Percentiles rank a stretch among this genome's conserved stretches.
Evolutionary conservation across 2,113 vertebrate species (phyloP).

Genomic region (Piaya cayana): DNA sequence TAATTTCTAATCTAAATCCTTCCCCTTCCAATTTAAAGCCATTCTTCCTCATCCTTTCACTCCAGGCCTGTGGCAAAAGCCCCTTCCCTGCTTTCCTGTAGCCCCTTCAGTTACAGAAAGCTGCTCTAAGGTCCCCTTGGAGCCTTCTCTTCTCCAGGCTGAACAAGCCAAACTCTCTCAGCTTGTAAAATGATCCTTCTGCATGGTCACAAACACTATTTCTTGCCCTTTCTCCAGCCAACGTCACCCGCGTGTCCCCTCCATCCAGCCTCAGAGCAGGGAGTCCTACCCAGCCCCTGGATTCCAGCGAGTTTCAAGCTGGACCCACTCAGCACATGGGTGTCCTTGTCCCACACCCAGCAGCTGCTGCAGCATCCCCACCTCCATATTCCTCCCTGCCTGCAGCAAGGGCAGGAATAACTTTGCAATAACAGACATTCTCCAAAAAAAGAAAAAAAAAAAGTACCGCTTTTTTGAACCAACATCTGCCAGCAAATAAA

Average conservation of each 20-base stretch:
- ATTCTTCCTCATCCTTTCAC: too few relatives aligned
- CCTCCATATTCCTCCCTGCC: background rate
- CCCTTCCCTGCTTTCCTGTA: too few relatives aligned
- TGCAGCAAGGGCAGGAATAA: background rate
- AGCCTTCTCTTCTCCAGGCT: too few relatives aligned
- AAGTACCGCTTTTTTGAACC: background rate
- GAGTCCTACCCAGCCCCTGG: background rate
- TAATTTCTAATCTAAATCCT: too few relatives aligned
- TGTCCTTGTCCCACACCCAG: too few relatives aligned
- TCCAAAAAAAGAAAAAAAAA: background rate
- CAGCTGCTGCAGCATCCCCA: fast-evolving
- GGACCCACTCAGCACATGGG: background rate
- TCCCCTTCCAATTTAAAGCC: too few relatives aligned
- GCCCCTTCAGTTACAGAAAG: too few relatives aligned
- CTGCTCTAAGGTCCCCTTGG: too few relatives aligned
- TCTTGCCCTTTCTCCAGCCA: background rate
- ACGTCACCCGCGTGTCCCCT: background rate
- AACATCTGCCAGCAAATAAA: background rate
- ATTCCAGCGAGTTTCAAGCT: fast-evolving
- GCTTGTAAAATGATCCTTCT: too few relatives aligned
- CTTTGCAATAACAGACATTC: background rate
- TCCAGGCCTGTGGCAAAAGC: too few relatives aligned
- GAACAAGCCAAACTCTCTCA: too few relatives aligned
- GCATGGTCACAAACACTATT: background rate
- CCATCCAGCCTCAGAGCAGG: background rate